phyloP scores from a whole-genome alignment of 2,888 invertebrate genomes.

The Latrodectus hesperus region DNA sequence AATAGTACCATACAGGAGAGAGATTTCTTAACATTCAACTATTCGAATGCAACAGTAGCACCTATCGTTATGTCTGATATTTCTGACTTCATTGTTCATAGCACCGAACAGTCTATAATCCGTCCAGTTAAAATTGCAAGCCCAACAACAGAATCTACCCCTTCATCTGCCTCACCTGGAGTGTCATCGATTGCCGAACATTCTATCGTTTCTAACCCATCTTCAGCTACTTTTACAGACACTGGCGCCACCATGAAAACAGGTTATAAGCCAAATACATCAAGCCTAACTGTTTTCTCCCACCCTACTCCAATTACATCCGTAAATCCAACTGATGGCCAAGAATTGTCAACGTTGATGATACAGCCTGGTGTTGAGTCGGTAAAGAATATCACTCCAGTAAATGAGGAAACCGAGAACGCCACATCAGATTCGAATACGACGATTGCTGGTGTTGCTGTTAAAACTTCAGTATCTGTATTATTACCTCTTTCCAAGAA shows the following conservation, averaged over 20 bases:
- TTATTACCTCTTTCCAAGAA: conserved; percentile 32
- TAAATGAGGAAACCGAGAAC: not conserved
- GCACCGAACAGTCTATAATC: conserved; percentile 52
- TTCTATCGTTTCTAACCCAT: conserved; percentile 6
- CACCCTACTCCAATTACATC: conserved; percentile 33
- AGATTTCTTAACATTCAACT: too few relatives aligned
- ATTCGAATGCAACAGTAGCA: not conserved
- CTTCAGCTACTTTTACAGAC: not conserved
- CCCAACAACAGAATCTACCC: conserved; percentile 21
- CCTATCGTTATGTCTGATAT: not conserved
- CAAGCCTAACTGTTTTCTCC: conserved; percentile 53
- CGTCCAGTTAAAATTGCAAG: conserved; percentile 60
- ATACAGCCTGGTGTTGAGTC: conserved; percentile 17
- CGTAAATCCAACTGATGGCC: conserved; percentile 13
- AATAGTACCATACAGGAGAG: not conserved
- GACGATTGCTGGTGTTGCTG: conserved; percentile 43
- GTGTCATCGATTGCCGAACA: conserved; percentile 1
- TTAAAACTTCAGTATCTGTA: conserved; percentile 56
- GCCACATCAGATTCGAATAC: conserved; percentile 16
- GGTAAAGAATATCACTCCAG: not conserved
- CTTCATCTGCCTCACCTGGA: conserved; percentile 17
- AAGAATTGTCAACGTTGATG: conserved; percentile 17
- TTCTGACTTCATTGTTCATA: not conserved
- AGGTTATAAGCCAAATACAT: not conserved
- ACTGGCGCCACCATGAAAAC: not conserved